phyloP scores from a whole-genome alignment of 2,797 vertebrate genomes.

The Holocentrus rufus region DNA sequence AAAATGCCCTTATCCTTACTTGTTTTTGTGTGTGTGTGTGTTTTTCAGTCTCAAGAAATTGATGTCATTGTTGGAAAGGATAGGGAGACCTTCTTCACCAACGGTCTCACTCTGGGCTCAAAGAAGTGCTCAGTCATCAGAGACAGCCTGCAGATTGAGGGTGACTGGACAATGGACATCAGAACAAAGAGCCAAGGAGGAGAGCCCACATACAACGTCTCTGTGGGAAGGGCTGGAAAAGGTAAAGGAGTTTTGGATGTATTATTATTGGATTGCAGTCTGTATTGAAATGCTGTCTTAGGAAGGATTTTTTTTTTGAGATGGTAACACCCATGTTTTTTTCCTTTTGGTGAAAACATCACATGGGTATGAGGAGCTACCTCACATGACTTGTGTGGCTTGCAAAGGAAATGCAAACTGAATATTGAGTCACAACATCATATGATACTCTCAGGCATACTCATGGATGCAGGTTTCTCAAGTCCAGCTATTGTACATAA shows the following conservation, averaged over 20 bases:
- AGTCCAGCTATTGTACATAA: slow-evolving; percentile 50
- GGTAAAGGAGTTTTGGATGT: slow-evolving; percentile 78
- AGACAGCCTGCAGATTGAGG: slow-evolving; percentile 91
- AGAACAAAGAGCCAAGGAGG: slow-evolving; percentile 97
- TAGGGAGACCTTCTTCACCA: slow-evolving; percentile 93
- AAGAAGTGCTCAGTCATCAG: slow-evolving; percentile 99
- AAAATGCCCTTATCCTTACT: slow-evolving; percentile 5
- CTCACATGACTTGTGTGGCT: slow-evolving; percentile 2
- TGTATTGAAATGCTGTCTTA: background rate
- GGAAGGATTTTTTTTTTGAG: background rate
- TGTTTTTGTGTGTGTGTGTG: background rate
- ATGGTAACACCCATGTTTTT: background rate
- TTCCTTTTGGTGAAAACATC: background rate
- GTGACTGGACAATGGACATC: slow-evolving; percentile 98
- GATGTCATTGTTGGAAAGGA: slow-evolving; percentile 93
- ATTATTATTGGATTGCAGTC: background rate
- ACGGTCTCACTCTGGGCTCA: slow-evolving; percentile 91
- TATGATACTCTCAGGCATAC: slow-evolving; percentile 1
- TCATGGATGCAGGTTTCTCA: slow-evolving; percentile 8
- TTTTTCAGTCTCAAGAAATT: slow-evolving; percentile 90
- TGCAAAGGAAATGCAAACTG: background rate
- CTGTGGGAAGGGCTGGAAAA: slow-evolving; percentile 92
- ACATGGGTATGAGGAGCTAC: background rate
- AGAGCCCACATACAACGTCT: slow-evolving; percentile 95
- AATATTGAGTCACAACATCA: background rate